These are phyloP conservation scores for Corydoras sp. DNA, from an alignment of 2,113 vertebrate species.

Conservation along the genomic window DNA sequence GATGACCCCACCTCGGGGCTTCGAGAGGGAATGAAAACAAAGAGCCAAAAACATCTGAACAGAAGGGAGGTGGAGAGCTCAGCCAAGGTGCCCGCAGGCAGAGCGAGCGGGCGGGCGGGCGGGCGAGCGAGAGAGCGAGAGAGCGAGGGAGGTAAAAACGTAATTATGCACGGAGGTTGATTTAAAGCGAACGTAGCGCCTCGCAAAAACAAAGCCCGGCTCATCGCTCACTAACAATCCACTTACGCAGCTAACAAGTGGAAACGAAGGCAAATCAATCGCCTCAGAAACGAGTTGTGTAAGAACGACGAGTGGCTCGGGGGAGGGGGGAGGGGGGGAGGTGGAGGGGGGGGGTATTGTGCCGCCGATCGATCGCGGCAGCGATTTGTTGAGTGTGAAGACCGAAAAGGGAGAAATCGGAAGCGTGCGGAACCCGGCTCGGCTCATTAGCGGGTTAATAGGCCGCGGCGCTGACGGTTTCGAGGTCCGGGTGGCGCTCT, in stretches of 20 bases:
- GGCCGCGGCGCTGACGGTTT: neutral
- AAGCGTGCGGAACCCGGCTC: neutral
- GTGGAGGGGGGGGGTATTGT: neutral
- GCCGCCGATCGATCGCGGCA: conserved; percentile 35
- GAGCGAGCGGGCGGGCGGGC: too few relatives aligned
- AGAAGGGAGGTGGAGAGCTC: conserved; percentile 12
- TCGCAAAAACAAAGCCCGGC: neutral
- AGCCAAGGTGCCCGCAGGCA: conserved; percentile 14
- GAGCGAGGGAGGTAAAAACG: neutral
- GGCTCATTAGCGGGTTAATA: neutral
- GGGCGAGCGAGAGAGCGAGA: too few relatives aligned
- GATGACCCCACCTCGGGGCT: conserved; percentile 14
- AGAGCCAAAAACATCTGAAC: conserved; percentile 1
- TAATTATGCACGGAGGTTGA: conserved; percentile 25
- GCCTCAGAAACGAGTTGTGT: conserved; percentile 28
- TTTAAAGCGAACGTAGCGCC: neutral
- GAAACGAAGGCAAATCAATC: conserved; percentile 38
- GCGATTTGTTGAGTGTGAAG: conserved; percentile 37
- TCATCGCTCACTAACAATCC: neutral
- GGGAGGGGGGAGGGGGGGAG: conserved; percentile 4
- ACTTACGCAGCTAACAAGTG: conserved; percentile 25
- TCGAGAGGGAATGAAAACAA: neutral
- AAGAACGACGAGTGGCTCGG: conserved; percentile 27
- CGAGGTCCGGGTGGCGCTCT: neutral
- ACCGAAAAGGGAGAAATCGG: conserved; percentile 16